Evolutionary conservation across 2,797 vertebrate genomes (phyloP).

Genomic region (Galagoides demidoff): DNA sequence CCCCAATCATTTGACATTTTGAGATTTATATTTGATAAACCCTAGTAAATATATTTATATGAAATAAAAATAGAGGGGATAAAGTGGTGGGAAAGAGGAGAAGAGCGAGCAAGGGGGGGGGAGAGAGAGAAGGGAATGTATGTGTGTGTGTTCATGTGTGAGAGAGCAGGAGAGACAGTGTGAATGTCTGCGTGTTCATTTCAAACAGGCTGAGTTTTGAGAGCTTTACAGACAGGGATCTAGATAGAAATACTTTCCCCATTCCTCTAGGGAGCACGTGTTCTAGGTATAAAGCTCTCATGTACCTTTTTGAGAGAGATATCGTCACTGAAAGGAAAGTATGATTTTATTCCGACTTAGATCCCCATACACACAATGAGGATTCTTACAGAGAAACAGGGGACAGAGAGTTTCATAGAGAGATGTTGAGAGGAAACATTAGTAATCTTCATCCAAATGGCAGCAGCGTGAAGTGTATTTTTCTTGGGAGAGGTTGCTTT

Average conservation of each 20-base stretch:
- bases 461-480: background rate
- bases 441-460: background rate
- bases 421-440: background rate
- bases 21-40: background rate
- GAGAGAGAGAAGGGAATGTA: background rate
- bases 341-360: background rate
- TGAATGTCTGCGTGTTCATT: background rate
- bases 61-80: background rate
- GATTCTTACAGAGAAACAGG: background rate
- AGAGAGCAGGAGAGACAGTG: too few relatives aligned
- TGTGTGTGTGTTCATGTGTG: background rate
- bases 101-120: background rate
- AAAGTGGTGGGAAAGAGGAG: too few relatives aligned
- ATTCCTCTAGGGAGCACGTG: background rate
- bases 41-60: background rate
- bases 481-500: background rate
- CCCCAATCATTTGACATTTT: background rate
- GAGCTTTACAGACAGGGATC: background rate
- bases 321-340: constrained; percentile 42
- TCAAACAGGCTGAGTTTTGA: background rate
- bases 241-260: background rate
- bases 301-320: constrained; percentile 1
- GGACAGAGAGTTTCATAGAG: background rate
- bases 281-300: background rate
- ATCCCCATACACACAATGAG: background rate